Percentiles rank a stretch among this genome's conserved stretches.
These are phyloP conservation scores for Chesias legatella DNA, from an alignment of 2,888 invertebrate genomes.

Conservation along the genomic window DNA sequence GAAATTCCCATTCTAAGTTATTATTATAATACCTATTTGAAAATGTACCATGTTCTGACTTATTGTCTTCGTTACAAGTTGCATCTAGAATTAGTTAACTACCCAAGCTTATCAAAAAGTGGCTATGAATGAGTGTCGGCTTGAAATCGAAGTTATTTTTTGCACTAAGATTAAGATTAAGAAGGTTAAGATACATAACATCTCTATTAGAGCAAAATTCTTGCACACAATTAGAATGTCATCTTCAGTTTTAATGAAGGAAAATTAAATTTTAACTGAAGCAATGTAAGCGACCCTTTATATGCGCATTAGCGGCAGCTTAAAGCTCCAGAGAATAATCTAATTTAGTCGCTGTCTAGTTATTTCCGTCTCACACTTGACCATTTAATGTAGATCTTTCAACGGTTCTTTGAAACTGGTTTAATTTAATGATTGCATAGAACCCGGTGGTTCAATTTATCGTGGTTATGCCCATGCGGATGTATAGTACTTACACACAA, in stretches of 20 bases:
- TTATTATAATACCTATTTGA: no score
- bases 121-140: no score
- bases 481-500: conserved; percentile 40
- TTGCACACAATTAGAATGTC: neutral
- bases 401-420: conserved; percentile 33
- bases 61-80: no score
- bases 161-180: no score
- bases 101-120: no score
- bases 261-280: conserved; percentile 19
- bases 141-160: no score
- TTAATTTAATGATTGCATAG: conserved; percentile 32
- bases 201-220: no score
- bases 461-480: conserved; percentile 48
- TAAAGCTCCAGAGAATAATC: conserved; percentile 64
- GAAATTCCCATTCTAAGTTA: no score
- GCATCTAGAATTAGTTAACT: no score
- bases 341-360: conserved; percentile 71
- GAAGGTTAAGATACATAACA: no score
- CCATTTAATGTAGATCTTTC: conserved; percentile 50
- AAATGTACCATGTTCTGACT: no score
- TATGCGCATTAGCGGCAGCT: conserved; percentile 55
- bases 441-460: conserved; percentile 42
- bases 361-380: conserved; percentile 61
- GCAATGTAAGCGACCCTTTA: conserved; percentile 31
- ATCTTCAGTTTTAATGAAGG: conserved; percentile 5